These are phyloP conservation scores for Brachionus plicatilis DNA, from an alignment of 1,140 invertebrate species.

Conservation along the genomic window DNA sequence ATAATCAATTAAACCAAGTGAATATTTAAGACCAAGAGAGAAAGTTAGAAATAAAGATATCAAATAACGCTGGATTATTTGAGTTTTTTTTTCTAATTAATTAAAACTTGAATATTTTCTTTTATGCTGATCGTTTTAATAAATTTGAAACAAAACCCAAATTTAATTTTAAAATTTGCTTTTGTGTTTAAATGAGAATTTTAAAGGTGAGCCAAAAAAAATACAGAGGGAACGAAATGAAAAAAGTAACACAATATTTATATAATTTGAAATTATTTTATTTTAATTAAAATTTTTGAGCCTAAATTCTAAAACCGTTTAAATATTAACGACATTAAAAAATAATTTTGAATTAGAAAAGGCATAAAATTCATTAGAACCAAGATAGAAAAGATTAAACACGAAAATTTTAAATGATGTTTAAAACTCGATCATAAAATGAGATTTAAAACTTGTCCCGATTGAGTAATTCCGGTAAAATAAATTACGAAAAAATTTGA, in stretches of 20 bases:
- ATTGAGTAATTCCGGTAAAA: too few species aligned
- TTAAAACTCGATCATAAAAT: background rate
- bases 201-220: background rate
- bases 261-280: conserved; percentile 32
- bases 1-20: conserved; percentile 15
- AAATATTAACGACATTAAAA: conserved; percentile 21
- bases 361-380: background rate
- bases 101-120: background rate
- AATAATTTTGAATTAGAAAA: background rate
- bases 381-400: background rate
- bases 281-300: conserved; percentile 32
- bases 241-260: conserved; percentile 33
- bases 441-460: too few species aligned
- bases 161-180: conserved; percentile 19
- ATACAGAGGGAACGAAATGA: background rate
- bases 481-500: too few species aligned
- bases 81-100: background rate
- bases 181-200: conserved; percentile 24
- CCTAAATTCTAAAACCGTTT: background rate
- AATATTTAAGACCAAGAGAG: conserved; percentile 18
- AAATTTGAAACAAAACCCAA: conserved; percentile 34
- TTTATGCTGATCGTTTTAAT: conserved; percentile 24
- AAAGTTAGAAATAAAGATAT: conserved; percentile 29
- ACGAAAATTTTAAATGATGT: background rate
- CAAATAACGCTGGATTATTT: conserved; percentile 6